Conservation (phyloP, 2,797 vertebrate genomes). For the Diplodus sargus region DNA sequence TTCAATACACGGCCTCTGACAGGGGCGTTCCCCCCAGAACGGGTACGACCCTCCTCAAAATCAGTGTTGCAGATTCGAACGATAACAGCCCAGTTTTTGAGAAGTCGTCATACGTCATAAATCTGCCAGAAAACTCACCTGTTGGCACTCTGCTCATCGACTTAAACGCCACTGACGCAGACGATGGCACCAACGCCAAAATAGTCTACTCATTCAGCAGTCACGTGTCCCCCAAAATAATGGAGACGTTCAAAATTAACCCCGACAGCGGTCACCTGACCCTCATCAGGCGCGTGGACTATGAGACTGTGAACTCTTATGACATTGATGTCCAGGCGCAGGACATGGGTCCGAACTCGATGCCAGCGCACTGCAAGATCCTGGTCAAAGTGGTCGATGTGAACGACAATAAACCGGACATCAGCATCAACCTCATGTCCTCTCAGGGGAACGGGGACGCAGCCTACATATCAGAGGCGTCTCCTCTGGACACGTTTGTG, state of each 20-base stretch:
- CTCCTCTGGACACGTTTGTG: conserved; percentile 92
- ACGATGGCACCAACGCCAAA: conserved; percentile 95
- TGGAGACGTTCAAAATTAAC: conserved; percentile 94
- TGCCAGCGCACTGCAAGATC: conserved; percentile 98
- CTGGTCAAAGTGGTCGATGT: conserved; percentile 94
- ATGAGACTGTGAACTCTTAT: conserved; percentile 90
- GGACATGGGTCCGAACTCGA: conserved; percentile 97
- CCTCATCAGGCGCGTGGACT: conserved; percentile 92
- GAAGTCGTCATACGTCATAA: conserved; percentile 90
- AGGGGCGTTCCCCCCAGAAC: conserved; percentile 92
- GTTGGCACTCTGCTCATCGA: conserved; percentile 92
- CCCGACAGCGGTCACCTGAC: conserved; percentile 92
- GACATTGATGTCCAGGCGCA: conserved; percentile 97
- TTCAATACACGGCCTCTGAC: conserved; percentile 94
- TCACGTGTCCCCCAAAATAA: conserved; percentile 93
- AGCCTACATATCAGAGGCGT: conserved; percentile 92
- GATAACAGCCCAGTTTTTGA: conserved; percentile 97
- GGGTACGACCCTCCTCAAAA: conserved; percentile 92
- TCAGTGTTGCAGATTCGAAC: conserved; percentile 94
- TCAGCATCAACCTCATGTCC: conserved; percentile 95
- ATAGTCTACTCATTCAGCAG: conserved; percentile 96
- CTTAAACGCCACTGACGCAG: conserved; percentile 95
- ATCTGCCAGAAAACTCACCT: conserved; percentile 90
- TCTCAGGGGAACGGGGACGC: conserved; percentile 91
- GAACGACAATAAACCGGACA: conserved; percentile 97